These are phyloP conservation scores for Cephus pygmeus DNA, from an alignment of 2,888 invertebrate genomes.

Conservation along the genomic window DNA sequence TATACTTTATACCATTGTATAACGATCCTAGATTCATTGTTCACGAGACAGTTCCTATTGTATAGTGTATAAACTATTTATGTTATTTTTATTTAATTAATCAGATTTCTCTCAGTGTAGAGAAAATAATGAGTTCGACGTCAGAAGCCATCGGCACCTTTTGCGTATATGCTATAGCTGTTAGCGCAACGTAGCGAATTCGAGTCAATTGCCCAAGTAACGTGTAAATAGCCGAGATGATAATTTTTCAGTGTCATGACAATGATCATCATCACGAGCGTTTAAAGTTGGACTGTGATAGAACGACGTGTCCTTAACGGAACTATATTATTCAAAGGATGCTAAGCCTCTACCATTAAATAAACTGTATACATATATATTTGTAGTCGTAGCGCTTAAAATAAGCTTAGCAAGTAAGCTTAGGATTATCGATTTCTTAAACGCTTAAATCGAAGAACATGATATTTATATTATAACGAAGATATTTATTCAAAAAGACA, in stretches of 20 bases:
- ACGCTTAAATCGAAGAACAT: background rate
- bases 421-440: slow-evolving; percentile 3
- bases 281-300: slow-evolving; percentile 37
- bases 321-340: slow-evolving; percentile 16
- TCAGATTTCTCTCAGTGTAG: background rate
- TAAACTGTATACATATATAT: background rate
- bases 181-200: background rate
- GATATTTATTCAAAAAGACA: background rate
- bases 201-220: slow-evolving; percentile 13
- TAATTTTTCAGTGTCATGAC: background rate
- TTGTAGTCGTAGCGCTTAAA: background rate
- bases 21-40: background rate
- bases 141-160: background rate
- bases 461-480: background rate
- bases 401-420: background rate
- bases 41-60: background rate
- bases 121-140: background rate
- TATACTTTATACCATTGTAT: background rate
- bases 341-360: slow-evolving; percentile 8
- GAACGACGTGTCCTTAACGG: slow-evolving; percentile 32
- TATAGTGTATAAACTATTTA: background rate
- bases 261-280: slow-evolving; percentile 10
- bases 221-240: slow-evolving; percentile 14
- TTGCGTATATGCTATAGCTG: background rate
- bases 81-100: background rate